Conservation (phyloP, 2,888 invertebrate species). For the Mechanitis messenoides region DNA sequence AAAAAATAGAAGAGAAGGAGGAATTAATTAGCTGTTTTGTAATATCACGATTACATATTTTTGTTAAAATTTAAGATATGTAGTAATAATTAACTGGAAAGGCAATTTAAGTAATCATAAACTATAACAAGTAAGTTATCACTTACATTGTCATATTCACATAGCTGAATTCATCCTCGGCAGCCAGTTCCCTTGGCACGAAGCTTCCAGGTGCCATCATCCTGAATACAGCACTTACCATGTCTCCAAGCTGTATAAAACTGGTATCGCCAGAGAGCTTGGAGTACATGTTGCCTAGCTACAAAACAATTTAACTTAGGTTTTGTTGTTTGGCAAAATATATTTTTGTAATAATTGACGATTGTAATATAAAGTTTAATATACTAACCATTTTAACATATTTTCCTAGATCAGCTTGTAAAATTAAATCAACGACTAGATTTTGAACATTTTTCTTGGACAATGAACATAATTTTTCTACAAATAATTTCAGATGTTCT, state of each 20-base stretch:
- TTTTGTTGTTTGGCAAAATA: not conserved
- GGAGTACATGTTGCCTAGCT: conserved; percentile 67
- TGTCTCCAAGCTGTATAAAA: conserved; percentile 55
- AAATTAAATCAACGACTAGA: conserved; percentile 60
- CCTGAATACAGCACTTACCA: conserved; percentile 60
- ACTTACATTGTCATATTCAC: conserved; percentile 60
- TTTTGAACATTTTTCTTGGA: conserved; percentile 56
- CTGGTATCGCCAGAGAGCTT: conserved; percentile 69
- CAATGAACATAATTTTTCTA: conserved; percentile 58
- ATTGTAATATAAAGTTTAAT: conserved; percentile 5
- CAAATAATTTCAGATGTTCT: conserved; percentile 47
- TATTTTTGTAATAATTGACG: not conserved
- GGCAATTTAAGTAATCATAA: too few relatives aligned
- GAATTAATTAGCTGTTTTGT: too few relatives aligned
- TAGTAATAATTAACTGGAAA: not conserved
- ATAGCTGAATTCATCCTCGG: conserved; percentile 56
- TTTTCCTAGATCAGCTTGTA: conserved; percentile 71
- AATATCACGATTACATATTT: too few relatives aligned
- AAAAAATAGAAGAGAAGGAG: not conserved
- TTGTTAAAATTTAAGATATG: too few relatives aligned
- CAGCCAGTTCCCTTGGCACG: conserved; percentile 63
- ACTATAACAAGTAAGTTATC: too few relatives aligned
- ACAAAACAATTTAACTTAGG: conserved; percentile 16
- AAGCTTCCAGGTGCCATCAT: conserved; percentile 63
- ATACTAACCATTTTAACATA: conserved; percentile 69